These are phyloP conservation scores for Acrobeloides nanus DNA, from an alignment of 2,888 invertebrate species.

Conservation along the genomic window DNA sequence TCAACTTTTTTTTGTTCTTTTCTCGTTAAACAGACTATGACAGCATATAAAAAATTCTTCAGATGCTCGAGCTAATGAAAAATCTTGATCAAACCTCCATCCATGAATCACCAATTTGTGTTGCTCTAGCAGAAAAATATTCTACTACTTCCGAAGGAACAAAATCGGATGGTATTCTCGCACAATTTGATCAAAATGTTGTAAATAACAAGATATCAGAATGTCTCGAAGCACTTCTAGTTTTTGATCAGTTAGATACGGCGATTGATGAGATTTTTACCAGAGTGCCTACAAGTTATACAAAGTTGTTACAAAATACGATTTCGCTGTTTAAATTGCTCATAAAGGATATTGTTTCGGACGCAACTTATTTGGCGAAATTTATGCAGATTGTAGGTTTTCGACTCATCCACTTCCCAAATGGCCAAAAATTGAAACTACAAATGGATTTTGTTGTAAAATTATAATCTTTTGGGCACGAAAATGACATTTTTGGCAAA, in stretches of 20 bases:
- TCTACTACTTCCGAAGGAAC: not conserved
- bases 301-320: too few relatives aligned
- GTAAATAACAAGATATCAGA: slow-evolving; percentile 12
- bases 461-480: too few relatives aligned
- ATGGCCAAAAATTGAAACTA: too few relatives aligned
- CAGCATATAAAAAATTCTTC: too few relatives aligned
- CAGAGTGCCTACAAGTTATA: too few relatives aligned
- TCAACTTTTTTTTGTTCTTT: too few relatives aligned
- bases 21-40: too few relatives aligned
- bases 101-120: slow-evolving; percentile 23
- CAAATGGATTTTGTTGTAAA: too few relatives aligned
- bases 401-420: not conserved
- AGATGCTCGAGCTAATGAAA: slow-evolving; percentile 15
- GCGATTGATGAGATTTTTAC: slow-evolving; percentile 24
- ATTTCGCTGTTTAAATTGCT: slow-evolving; percentile 19
- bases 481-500: too few relatives aligned
- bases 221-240: slow-evolving; percentile 20
- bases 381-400: slow-evolving; percentile 35
- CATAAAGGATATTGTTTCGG: slow-evolving; percentile 11
- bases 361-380: slow-evolving; percentile 34
- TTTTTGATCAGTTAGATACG: slow-evolving; percentile 29
- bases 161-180: not conserved
- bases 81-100: slow-evolving; percentile 12
- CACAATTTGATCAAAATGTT: not conserved
- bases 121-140: slow-evolving; percentile 20